Evolutionary conservation across 2,797 vertebrate genomes (phyloP).

Genomic region (Manis pentadactyla): DNA sequence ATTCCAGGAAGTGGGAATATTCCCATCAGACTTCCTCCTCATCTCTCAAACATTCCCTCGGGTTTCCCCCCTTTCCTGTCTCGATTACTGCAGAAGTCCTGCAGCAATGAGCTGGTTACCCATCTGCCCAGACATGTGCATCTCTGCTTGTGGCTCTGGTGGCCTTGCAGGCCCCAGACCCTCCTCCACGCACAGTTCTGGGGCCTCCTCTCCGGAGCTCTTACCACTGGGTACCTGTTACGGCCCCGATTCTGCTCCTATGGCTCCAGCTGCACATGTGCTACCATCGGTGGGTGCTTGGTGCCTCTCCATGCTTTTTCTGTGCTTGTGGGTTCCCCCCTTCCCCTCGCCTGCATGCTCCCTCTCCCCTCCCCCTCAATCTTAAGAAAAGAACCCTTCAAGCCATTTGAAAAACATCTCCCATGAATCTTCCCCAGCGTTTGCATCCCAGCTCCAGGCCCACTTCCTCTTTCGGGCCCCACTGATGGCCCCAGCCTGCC

Average conservation of each 20-base stretch:
- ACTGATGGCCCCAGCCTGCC: not conserved
- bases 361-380: not conserved
- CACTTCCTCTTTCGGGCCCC: not conserved
- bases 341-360: not conserved
- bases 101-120: not conserved
- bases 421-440: not conserved
- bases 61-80: not conserved
- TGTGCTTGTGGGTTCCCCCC: not conserved
- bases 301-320: fast-evolving
- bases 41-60: not conserved
- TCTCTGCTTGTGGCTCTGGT: not conserved
- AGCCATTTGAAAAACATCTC: not conserved
- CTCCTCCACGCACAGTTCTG: not conserved
- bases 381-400: not conserved
- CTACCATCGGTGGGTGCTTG: not conserved
- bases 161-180: not conserved
- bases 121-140: not conserved
- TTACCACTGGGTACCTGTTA: not conserved
- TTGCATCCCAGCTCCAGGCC: not conserved
- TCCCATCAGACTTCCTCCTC: not conserved
- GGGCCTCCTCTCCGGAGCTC: not conserved
- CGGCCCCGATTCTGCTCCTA: not conserved
- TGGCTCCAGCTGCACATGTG: fast-evolving
- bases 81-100: not conserved
- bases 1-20: not conserved